Percentiles rank a stretch among this genome's conserved stretches.
Conservation (phyloP, 2,888 invertebrate genomes). For the Desoria tigrina region DNA sequence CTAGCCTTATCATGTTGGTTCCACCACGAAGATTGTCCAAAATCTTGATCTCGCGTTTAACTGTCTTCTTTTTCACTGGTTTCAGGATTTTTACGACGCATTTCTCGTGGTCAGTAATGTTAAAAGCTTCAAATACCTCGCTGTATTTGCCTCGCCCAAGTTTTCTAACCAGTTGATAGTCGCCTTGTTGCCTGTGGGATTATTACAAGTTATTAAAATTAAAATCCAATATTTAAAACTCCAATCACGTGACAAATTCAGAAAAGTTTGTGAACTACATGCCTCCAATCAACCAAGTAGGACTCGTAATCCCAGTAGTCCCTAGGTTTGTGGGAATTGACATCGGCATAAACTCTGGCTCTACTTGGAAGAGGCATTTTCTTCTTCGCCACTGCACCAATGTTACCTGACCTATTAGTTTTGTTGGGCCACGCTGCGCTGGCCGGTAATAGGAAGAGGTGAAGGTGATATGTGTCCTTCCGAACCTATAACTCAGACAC, state of each 20-base stretch:
- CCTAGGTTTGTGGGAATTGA: constrained; percentile 95
- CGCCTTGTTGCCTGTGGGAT: constrained; percentile 91
- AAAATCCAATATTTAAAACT: too few relatives aligned
- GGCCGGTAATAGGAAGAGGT: background rate
- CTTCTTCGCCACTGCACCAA: background rate
- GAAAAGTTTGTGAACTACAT: constrained; percentile 57
- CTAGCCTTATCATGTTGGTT: constrained; percentile 96
- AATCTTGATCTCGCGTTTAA: constrained; percentile 99
- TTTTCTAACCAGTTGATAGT: constrained; percentile 97
- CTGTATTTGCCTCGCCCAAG: constrained; percentile 99
- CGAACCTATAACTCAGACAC: too few relatives aligned
- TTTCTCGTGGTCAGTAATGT: constrained; percentile 96
- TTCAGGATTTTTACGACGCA: constrained; percentile 99
- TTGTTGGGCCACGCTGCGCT: too few relatives aligned
- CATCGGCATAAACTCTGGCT: constrained; percentile 97
- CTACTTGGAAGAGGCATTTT: constrained; percentile 88
- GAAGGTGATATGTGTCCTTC: constrained; percentile 1
- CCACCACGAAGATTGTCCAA: constrained; percentile 98
- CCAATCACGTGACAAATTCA: too few relatives aligned
- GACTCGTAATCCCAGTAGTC: constrained; percentile 99
- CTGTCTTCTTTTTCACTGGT: constrained; percentile 99
- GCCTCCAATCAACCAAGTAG: constrained; percentile 97
- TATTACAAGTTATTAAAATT: too few relatives aligned
- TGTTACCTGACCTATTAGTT: too few relatives aligned
- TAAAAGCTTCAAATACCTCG: constrained; percentile 99